These are phyloP conservation scores for Vulpes ferrilata DNA, from an alignment of 2,113 vertebrate genomes.

Conservation along the genomic window DNA sequence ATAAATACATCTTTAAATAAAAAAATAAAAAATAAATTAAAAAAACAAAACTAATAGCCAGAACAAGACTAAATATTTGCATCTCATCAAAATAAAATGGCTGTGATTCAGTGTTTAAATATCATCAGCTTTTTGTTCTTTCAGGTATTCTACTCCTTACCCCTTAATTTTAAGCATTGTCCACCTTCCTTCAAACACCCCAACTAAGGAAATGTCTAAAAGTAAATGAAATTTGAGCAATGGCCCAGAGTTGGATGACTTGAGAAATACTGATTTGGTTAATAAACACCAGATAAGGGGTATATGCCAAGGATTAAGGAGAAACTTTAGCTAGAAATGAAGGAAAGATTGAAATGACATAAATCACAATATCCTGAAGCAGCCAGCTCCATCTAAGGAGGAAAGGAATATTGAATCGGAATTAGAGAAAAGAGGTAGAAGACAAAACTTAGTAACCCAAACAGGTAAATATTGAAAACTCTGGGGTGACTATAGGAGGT, in stretches of 20 bases:
- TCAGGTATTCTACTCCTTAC: not conserved
- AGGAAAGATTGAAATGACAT: not conserved
- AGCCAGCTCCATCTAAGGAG: not conserved
- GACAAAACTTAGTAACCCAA: not conserved
- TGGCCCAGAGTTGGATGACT: not conserved
- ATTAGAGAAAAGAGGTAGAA: not conserved
- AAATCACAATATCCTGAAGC: not conserved
- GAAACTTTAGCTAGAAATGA: not conserved
- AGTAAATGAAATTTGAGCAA: conserved; percentile 29
- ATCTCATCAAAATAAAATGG: conserved; percentile 56
- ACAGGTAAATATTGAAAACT: not conserved
- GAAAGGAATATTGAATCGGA: not conserved
- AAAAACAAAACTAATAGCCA: not conserved
- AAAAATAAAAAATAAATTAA: too few relatives aligned
- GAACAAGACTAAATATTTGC: not conserved
- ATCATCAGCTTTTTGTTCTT: not conserved
- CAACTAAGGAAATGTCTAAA: not conserved
- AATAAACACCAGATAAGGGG: not conserved
- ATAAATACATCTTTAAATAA: too few relatives aligned
- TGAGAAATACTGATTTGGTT: conserved; percentile 15
- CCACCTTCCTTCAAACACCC: not conserved
- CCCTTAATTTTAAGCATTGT: not conserved
- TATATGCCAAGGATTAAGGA: conserved; percentile 22
- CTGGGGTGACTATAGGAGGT: not conserved
- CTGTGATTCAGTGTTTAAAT: conserved; percentile 4